Percentiles rank a stretch among this genome's conserved stretches.
These are phyloP conservation scores for Malacoraja senta DNA, from an alignment of 2,797 vertebrate species.

Conservation along the genomic window DNA sequence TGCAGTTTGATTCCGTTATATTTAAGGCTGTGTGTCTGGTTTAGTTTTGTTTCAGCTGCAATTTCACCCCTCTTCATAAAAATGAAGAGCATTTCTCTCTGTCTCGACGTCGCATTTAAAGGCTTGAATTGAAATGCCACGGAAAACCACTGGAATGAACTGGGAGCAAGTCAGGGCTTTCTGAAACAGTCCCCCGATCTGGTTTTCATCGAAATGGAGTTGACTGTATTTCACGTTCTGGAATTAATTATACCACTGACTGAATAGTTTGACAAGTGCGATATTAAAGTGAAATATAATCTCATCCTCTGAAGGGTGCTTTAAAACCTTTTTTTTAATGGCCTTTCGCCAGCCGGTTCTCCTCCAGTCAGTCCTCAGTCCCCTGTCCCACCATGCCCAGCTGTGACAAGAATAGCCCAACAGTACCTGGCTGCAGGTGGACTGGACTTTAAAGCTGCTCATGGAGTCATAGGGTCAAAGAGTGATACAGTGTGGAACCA, in stretches of 20 bases:
- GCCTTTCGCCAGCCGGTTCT: background rate
- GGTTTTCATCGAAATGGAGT: constrained; percentile 20
- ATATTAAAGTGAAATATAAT: constrained; percentile 36
- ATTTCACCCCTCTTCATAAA: background rate
- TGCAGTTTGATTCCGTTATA: no score
- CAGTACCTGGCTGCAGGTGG: background rate
- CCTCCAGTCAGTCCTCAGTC: background rate
- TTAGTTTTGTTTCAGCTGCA: background rate
- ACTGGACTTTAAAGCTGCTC: no score
- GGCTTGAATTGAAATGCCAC: background rate
- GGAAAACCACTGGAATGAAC: constrained; percentile 33
- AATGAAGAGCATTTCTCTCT: background rate
- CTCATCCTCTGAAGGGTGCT: constrained; percentile 28
- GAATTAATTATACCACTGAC: constrained; percentile 33
- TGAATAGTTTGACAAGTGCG: constrained; percentile 33
- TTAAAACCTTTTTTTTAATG: constrained; percentile 24
- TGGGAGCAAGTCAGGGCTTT: constrained; percentile 23
- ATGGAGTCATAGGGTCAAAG: no score
- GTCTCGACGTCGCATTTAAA: background rate
- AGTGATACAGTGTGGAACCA: no score
- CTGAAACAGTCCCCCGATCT: background rate
- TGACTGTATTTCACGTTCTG: constrained; percentile 34
- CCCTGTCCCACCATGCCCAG: background rate
- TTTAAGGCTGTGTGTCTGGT: background rate
- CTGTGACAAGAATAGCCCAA: background rate